Evolutionary conservation across 2,888 invertebrate genomes (phyloP), one percentile per base, ranked within the genome.

Genomic region (Penaeus monodon): DNA sequence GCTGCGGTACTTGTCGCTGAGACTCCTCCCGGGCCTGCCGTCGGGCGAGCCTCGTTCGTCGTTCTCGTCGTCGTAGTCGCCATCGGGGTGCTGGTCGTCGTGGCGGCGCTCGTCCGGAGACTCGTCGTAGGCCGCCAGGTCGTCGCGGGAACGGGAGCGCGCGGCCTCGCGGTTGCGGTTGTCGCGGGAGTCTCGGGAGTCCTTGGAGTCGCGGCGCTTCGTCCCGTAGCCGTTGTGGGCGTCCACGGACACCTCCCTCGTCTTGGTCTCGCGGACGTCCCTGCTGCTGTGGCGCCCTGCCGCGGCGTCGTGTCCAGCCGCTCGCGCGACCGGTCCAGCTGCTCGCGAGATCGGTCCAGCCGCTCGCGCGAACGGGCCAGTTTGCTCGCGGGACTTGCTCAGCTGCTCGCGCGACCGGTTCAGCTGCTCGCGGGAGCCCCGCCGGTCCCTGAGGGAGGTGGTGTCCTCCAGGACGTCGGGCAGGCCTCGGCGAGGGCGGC

Each of bases 1-100:
- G 14, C 57, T 80, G 10, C 85, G 79, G 38, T 85, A 85, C 79
- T 85, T 85, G 70, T 85, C 85, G 27, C 85, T 85, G 38, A 85
- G 49, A 27, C 79, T 85, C n/a, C 79, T 49, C 20, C 82, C 82
- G 2, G 70, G 49, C 33, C 66, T n/a, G 8, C 80, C 70, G 29
- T 79, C 79, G 8, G 79, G 79, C 12, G 79, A 70, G 8, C 78
- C 82, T n/a, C 74, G 49, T 4, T 70, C 73, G 20, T 81, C 81
- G 20, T 70, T n/a, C 17, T 81, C 81, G 73, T 64, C 63, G 20
- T 70, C 44, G 20, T 78, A 44, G 33, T 79, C 33, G 17, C 63
- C 70, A 38, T 79, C 65, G 73, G 63, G 44, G 20, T 70, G 73
- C 63, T 73, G 38, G 44, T 79, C 65, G n/a, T 76, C 65, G 27